Conservation (phyloP, 1,140 invertebrate genomes). For the Manduca sexta region DNA sequence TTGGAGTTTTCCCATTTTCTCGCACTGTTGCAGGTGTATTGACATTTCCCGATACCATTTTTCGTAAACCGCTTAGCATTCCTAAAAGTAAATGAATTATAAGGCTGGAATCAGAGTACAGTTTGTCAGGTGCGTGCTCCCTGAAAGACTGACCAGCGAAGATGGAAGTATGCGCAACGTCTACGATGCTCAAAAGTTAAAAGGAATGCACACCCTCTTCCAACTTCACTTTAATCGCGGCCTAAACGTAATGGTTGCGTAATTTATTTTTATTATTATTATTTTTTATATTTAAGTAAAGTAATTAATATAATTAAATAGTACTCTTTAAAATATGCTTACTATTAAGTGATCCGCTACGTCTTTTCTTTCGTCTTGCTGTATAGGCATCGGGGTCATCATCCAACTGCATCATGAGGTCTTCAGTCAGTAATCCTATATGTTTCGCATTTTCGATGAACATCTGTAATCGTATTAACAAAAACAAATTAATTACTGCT, state of each 20-base stretch:
- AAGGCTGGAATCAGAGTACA: constrained; percentile 7
- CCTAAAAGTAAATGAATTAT: constrained; percentile 67
- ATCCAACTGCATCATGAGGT: constrained; percentile 71
- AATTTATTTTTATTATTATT: too few relatives aligned
- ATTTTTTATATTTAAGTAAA: too few relatives aligned
- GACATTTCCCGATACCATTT: constrained; percentile 78
- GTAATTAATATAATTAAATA: too few relatives aligned
- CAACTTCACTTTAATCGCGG: too few relatives aligned
- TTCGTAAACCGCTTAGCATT: constrained; percentile 84
- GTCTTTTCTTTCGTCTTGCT: constrained; percentile 81
- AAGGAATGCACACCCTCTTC: too few relatives aligned
- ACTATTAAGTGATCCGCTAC: constrained; percentile 89
- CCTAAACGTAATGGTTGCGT: too few relatives aligned
- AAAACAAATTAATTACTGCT: constrained; percentile 12
- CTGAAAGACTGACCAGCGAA: too few relatives aligned
- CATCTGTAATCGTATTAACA: constrained; percentile 79
- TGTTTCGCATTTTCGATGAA: constrained; percentile 84
- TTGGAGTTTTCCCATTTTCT: constrained; percentile 55
- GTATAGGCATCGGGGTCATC: constrained; percentile 68
- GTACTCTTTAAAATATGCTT: constrained; percentile 52
- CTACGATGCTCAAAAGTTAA: too few relatives aligned
- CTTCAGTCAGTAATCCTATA: constrained; percentile 82
- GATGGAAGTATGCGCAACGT: too few relatives aligned
- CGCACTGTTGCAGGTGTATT: constrained; percentile 60
- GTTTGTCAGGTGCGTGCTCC: too few relatives aligned